Percentiles rank a stretch among this genome's conserved stretches.
phyloP scores from a whole-genome alignment of 1,140 invertebrate genomes.

The Diachasmimorpha longicaudata region DNA sequence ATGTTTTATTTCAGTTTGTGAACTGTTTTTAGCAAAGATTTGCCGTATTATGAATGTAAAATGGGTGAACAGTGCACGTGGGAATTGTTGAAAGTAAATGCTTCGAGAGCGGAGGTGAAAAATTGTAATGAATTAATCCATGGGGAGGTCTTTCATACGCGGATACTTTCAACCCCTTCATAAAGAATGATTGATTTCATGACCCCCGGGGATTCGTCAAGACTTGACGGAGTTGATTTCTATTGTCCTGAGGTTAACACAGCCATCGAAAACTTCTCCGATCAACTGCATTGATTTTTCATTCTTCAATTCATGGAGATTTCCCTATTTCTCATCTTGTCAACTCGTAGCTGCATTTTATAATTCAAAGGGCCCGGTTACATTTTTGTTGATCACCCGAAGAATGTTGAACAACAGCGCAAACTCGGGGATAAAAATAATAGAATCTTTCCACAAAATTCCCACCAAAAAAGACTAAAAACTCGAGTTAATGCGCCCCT shows the following conservation, averaged over 20 bases:
- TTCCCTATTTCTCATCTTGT: too few relatives aligned
- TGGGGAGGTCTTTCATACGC: not conserved
- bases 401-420: too few relatives aligned
- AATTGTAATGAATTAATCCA: conserved; percentile 14
- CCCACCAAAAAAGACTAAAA: too few relatives aligned
- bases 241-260: not conserved
- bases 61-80: not conserved
- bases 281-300: not conserved
- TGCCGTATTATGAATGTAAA: not conserved
- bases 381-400: too few relatives aligned
- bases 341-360: too few relatives aligned
- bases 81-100: not conserved
- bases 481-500: too few relatives aligned
- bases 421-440: too few relatives aligned
- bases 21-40: not conserved
- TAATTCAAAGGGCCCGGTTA: too few relatives aligned
- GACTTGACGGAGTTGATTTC: not conserved
- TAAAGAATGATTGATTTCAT: conserved; percentile 15
- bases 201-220: not conserved
- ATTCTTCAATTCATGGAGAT: not conserved
- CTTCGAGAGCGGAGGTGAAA: not conserved
- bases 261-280: not conserved
- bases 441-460: too few relatives aligned
- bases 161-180: not conserved
- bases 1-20: too few relatives aligned